Percentiles rank a stretch among this genome's conserved stretches.
These are phyloP conservation scores for Myripristis murdjan DNA, from an alignment of 2,797 vertebrate species.

Conservation along the genomic window DNA sequence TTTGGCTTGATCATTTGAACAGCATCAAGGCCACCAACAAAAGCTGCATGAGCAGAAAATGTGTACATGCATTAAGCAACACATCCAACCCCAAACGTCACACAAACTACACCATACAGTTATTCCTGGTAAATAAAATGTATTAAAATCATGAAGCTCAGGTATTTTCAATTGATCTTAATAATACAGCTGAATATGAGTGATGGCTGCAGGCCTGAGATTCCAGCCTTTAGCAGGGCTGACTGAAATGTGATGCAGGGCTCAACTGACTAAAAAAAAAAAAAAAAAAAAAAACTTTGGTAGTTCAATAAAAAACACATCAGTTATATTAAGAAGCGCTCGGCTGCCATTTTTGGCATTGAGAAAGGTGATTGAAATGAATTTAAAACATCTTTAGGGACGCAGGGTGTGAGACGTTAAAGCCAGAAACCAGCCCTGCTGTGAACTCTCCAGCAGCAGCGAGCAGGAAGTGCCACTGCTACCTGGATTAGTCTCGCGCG, in stretches of 20 bases:
- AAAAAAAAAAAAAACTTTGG: too few relatives aligned
- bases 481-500: too few relatives aligned
- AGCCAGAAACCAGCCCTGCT: not conserved
- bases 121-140: constrained; percentile 11
- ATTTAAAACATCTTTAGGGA: not conserved
- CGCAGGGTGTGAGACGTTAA: not conserved
- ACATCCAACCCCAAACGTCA: constrained; percentile 18
- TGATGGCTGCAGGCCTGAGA: constrained; percentile 36
- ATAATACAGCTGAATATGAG: constrained; percentile 5
- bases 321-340: not conserved
- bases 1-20: constrained; percentile 49
- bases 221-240: constrained; percentile 16
- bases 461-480: too few relatives aligned
- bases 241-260: not conserved
- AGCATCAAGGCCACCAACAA: constrained; percentile 13
- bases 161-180: not conserved
- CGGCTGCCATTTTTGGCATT: constrained; percentile 3
- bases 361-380: not conserved
- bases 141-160: constrained; percentile 20
- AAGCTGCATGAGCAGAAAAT: constrained; percentile 16
- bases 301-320: too few relatives aligned
- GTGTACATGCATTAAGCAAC: constrained; percentile 13
- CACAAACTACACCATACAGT: constrained; percentile 17
- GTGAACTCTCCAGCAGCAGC: not conserved
- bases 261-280: not conserved